Evolutionary conservation across 2,797 vertebrate species (phyloP).

Genomic region (Acanthurus tractus): DNA sequence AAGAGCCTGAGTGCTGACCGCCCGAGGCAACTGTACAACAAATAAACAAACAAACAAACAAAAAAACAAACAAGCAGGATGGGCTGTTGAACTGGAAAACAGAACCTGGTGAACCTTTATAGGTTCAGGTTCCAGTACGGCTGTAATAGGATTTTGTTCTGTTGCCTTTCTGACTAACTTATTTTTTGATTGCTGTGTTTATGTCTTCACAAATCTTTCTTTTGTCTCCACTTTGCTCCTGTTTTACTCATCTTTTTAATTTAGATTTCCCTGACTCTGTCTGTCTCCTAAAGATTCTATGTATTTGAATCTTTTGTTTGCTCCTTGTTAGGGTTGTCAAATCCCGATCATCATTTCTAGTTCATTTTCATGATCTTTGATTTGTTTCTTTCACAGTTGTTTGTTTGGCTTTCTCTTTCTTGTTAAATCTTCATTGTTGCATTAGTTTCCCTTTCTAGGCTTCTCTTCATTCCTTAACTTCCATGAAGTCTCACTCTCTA

Average conservation of each 20-base stretch:
- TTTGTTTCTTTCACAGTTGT: too few species aligned
- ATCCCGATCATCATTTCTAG: not conserved
- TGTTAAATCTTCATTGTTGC: not conserved
- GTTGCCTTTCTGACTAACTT: not conserved
- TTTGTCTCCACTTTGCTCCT: too few species aligned
- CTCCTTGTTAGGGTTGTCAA: not conserved
- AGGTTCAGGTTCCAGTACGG: too few species aligned
- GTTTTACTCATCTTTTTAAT: not conserved
- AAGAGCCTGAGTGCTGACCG: slow-evolving; percentile 98
- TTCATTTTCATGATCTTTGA: not conserved
- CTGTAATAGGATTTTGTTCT: too few species aligned
- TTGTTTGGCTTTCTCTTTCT: not conserved
- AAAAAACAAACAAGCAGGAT: not conserved
- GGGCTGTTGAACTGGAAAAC: too few species aligned
- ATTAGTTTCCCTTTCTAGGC: not conserved
- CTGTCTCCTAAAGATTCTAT: not conserved
- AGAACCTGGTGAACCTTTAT: too few species aligned
- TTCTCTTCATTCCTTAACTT: not conserved
- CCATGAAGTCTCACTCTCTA: too few species aligned
- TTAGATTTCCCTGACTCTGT: not conserved
- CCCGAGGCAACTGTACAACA: slow-evolving; percentile 93
- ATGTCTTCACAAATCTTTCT: too few species aligned
- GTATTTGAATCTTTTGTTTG: not conserved
- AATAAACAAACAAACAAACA: slow-evolving; percentile 20
- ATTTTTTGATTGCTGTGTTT: not conserved